Evolutionary conservation across 2,797 vertebrate genomes (phyloP).

Genomic region (Poeciliopsis paucimaculata): DNA sequence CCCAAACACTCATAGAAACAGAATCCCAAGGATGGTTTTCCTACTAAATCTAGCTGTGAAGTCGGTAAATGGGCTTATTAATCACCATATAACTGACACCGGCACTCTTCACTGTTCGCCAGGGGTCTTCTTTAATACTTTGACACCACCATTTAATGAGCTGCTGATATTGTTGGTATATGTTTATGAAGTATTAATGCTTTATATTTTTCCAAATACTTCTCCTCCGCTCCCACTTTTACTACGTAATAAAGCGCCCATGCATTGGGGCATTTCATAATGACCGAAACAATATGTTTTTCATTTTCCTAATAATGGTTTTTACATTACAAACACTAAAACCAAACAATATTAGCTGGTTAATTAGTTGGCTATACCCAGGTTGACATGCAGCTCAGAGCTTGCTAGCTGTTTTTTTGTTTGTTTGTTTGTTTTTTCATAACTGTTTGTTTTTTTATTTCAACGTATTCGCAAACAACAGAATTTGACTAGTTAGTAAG

Average conservation of each 20-base stretch:
- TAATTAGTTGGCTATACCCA: background rate
- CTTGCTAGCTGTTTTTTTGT: background rate
- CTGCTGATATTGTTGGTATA: background rate
- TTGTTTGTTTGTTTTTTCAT: background rate
- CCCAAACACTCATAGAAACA: background rate
- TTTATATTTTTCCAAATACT: background rate
- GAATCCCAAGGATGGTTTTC: background rate
- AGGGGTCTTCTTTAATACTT: background rate
- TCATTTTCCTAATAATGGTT: background rate
- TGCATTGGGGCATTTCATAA: background rate
- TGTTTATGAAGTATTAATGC: background rate
- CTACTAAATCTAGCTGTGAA: background rate
- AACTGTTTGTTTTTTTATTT: background rate
- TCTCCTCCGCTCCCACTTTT: background rate
- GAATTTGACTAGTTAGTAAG: background rate
- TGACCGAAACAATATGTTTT: background rate
- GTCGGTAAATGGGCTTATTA: background rate
- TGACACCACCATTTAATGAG: background rate
- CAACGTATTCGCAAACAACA: background rate
- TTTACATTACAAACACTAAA: background rate
- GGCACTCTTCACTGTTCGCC: background rate
- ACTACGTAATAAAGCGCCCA: background rate
- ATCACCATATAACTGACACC: background rate
- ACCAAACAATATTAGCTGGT: background rate
- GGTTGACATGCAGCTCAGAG: background rate